phyloP scores from a whole-genome alignment of 2,113 vertebrate genomes.

The Tenrec ecaudatus region DNA sequence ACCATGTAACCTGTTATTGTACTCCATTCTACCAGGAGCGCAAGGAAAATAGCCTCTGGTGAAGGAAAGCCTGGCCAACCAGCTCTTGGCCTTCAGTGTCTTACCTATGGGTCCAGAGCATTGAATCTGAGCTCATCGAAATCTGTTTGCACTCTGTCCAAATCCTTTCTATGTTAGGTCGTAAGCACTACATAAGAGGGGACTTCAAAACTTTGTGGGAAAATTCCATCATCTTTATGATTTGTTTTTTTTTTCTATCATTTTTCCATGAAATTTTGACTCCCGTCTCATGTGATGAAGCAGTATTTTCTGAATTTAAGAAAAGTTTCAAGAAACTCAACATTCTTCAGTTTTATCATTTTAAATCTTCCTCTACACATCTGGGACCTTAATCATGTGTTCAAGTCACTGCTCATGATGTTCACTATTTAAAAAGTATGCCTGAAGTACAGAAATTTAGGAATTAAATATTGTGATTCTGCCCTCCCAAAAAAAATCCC shows the following conservation, averaged over 20 bases:
- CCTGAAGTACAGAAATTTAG: background rate
- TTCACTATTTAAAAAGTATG: background rate
- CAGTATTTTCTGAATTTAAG: background rate
- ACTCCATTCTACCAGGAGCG: background rate
- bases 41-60: background rate
- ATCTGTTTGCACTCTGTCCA: background rate
- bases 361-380: background rate
- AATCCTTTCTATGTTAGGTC: background rate
- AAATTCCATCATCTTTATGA: too few relatives aligned
- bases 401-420: background rate
- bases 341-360: conserved; percentile 22
- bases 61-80: background rate
- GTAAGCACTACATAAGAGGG: background rate
- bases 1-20: background rate
- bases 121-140: conserved; percentile 30
- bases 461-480: conserved; percentile 9
- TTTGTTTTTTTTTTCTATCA: too few relatives aligned
- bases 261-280: too few relatives aligned
- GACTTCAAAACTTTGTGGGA: too few relatives aligned
- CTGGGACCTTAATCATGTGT: background rate
- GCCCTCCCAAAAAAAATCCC: background rate
- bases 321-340: conserved; percentile 33
- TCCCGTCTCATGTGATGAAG: background rate
- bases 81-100: background rate
- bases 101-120: background rate